Base-by-base conservation (phyloP, 1,140 invertebrate genomes). In the Conus betulinus region DNA sequence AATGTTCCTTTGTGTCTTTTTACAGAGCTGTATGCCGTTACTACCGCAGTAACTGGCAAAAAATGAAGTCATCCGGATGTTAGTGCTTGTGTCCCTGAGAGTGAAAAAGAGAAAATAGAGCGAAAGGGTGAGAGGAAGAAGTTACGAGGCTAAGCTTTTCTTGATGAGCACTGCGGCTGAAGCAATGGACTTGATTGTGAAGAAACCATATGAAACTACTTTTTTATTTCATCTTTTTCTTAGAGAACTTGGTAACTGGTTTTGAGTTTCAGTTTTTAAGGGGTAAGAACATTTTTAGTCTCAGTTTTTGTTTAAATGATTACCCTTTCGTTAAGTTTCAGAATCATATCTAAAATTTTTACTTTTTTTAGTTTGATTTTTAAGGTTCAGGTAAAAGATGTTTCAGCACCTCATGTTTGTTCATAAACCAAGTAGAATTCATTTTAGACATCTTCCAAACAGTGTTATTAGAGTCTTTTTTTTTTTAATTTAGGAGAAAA, bases 21-120 rank as follows among this genome's bases (percentile, higher is more conserved):
- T 87, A 78, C 85, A 87, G 71, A 87, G 85, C 74, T 87, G 85
- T 87, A 87, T 87, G 85, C 85, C 85, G 67, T 87, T 87, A 78
- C 74, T 87, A 87, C 67, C 71, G 71, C 85, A 87, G 85, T 87
- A 87, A 87, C 52, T 5, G 74, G 74, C 52, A 78, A 87, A 76
- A 78, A 87, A 74, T 53, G 85, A 53, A 55, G 53, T 76, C 85
- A 78, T n/a, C 71, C 20, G 23, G 74, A 79, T 55, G 82, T 84
- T 27, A 84, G 51, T 83, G 51, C 82, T 87, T 76, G 39, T 78
- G n/a, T 78, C 85, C 85, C 23, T 60, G 57, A 84, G 23, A 74
- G 84, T n/a, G 84, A 17, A 25, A 85, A n/a, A 71, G 67, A 85
- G 84, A 53, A 63, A 67, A 63, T 13, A 84, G 82, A 84, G 57